A percentile compares a stretch with the other conserved stretches of the same genome.
Evolutionary conservation across 2,797 vertebrate genomes (phyloP).

Genomic region (Miichthys miiuy): DNA sequence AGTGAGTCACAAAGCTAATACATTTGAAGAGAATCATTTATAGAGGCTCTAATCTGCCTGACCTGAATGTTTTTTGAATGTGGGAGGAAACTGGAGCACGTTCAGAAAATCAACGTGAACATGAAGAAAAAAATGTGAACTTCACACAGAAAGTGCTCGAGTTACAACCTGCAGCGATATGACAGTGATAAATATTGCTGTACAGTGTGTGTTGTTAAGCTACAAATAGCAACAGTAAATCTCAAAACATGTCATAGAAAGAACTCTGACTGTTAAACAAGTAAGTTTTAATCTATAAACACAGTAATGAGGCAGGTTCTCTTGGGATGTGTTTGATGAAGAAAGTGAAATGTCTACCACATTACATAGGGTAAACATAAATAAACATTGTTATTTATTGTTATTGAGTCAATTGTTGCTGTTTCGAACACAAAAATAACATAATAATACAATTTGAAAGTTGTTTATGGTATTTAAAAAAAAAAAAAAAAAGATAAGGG

Average conservation of each 20-base stretch:
- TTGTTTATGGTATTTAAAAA: background rate
- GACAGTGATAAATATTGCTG: constrained; percentile 26
- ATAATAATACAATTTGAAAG: background rate
- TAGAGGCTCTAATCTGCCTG: constrained; percentile 67
- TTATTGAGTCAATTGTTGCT: background rate
- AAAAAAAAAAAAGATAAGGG: background rate
- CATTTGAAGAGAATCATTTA: constrained; percentile 66
- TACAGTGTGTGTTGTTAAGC: background rate
- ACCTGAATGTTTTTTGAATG: constrained; percentile 69
- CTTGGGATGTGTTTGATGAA: constrained; percentile 26
- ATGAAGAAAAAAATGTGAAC: constrained; percentile 41
- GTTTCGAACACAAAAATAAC: background rate
- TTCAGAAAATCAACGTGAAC: constrained; percentile 64
- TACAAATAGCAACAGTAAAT: constrained; percentile 22
- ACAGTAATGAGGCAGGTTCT: constrained; percentile 13
- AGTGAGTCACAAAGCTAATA: constrained; percentile 54
- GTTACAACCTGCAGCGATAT: constrained; percentile 33
- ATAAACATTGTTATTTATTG: constrained; percentile 1
- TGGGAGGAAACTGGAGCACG: constrained; percentile 67
- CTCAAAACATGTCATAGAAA: background rate
- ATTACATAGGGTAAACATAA: constrained; percentile 7
- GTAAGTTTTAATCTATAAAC: constrained; percentile 25
- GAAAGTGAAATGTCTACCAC: constrained; percentile 17
- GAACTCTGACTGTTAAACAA: constrained; percentile 9
- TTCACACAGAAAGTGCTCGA: constrained; percentile 15